Percentiles rank a stretch among this genome's conserved stretches.
Evolutionary conservation across 2,888 invertebrate species (phyloP).

Genomic region (Clusia tigrina): DNA sequence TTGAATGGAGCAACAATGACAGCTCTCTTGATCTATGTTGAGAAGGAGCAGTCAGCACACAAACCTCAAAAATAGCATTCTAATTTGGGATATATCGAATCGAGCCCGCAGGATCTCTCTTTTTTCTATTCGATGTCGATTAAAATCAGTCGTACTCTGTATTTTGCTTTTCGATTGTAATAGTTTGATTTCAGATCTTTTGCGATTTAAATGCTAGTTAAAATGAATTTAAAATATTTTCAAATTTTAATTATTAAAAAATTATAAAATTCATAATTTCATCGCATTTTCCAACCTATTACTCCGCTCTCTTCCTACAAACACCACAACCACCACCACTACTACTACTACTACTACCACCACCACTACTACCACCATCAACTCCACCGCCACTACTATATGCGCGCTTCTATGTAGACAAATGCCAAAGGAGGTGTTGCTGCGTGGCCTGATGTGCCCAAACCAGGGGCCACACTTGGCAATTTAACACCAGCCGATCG

Average conservation of each 20-base stretch:
- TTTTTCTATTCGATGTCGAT: no score
- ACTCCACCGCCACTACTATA: not conserved
- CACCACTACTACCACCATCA: constrained; percentile 17
- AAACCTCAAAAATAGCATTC: no score
- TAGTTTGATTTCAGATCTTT: no score
- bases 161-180: no score
- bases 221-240: no score
- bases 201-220: no score
- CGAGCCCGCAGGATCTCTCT: no score
- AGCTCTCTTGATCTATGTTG: no score
- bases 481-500: constrained; percentile 93
- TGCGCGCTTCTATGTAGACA: constrained; percentile 50
- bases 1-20: no score
- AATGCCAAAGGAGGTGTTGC: constrained; percentile 77
- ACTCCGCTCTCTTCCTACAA: constrained; percentile 21
- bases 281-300: constrained; percentile 15
- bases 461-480: constrained; percentile 79
- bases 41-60: no score
- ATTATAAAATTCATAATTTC: constrained; percentile 15
- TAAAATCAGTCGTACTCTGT: no score
- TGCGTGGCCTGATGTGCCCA: constrained; percentile 87
- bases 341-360: not conserved
- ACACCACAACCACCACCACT: constrained; percentile 20
- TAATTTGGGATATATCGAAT: no score
- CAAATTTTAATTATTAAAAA: constrained; percentile 4